Conservation (phyloP, 2,888 invertebrate species). For the Ferrisia virgata region DNA sequence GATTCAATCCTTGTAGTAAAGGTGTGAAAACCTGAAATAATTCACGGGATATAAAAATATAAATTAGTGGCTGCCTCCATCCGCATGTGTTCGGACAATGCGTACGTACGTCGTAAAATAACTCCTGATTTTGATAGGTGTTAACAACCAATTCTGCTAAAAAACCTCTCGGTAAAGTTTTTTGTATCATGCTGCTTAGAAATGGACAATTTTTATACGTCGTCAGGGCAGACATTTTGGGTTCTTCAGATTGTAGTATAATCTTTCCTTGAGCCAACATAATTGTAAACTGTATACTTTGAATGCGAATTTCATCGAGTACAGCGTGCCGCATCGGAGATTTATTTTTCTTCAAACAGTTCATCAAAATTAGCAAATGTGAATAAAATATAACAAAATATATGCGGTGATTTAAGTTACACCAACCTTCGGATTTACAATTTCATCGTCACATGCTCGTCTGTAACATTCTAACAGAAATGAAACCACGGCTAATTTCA, state of each 20-base stretch:
- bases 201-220: constrained; percentile 28
- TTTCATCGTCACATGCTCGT: constrained; percentile 69
- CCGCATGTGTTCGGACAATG: neutral
- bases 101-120: constrained; percentile 56
- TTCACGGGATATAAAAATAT: neutral
- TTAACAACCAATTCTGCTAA: constrained; percentile 64
- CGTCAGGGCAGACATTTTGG: neutral
- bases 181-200: constrained; percentile 62
- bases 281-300: constrained; percentile 33
- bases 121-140: constrained; percentile 61
- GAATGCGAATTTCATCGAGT: constrained; percentile 33
- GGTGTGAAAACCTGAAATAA: constrained; percentile 60
- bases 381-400: neutral
- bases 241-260: neutral
- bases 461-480: constrained; percentile 59
- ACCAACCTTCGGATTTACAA: constrained; percentile 67
- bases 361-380: neutral
- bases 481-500: constrained; percentile 18
- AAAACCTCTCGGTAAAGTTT: constrained; percentile 71
- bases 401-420: neutral
- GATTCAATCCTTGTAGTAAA: constrained; percentile 68
- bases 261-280: constrained; percentile 21
- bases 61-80: too few relatives aligned
- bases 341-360: constrained; percentile 29
- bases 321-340: constrained; percentile 5